These are phyloP conservation scores for Shargacucullia verbasci DNA, from an alignment of 2,888 invertebrate species.

Conservation along the genomic window DNA sequence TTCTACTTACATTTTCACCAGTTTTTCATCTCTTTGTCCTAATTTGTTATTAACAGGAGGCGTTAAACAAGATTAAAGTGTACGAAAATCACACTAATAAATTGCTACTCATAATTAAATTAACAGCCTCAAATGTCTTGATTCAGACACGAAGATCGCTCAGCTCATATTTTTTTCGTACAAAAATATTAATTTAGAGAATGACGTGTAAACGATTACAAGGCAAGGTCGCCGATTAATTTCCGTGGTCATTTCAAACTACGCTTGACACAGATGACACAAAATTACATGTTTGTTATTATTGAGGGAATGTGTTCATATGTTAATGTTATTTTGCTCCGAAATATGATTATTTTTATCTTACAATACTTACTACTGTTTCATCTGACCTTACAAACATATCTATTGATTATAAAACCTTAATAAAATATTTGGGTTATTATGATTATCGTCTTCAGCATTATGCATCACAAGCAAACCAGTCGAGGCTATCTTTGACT, in stretches of 20 bases:
- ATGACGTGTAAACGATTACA: slow-evolving; percentile 53
- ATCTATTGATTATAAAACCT: too few relatives aligned
- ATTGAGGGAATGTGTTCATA: slow-evolving; percentile 12
- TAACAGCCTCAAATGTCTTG: slow-evolving; percentile 16
- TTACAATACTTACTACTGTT: slow-evolving; percentile 1
- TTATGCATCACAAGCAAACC: too few relatives aligned
- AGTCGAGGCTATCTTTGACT: too few relatives aligned
- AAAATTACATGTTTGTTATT: slow-evolving; percentile 38
- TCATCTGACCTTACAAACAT: slow-evolving; percentile 9
- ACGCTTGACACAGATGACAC: slow-evolving; percentile 49
- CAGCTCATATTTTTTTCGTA: slow-evolving; percentile 31
- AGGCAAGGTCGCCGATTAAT: slow-evolving; percentile 60
- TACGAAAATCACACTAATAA: background rate
- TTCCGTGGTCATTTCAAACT: slow-evolving; percentile 56
- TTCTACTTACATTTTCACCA: too few relatives aligned
- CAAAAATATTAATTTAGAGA: slow-evolving; percentile 46
- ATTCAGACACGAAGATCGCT: slow-evolving; percentile 16
- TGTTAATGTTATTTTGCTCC: slow-evolving; percentile 8
- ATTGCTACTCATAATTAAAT: slow-evolving; percentile 10
- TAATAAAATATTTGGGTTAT: background rate
- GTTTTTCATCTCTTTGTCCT: too few relatives aligned
- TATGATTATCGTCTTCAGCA: background rate
- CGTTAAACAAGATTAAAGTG: too few relatives aligned
- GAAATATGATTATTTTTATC: slow-evolving; percentile 21
- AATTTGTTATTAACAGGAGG: too few relatives aligned